Evolutionary conservation across 2,888 invertebrate species (phyloP), one percentile per base, ranked within the genome.

Genomic region (Drosophila phalerata): DNA sequence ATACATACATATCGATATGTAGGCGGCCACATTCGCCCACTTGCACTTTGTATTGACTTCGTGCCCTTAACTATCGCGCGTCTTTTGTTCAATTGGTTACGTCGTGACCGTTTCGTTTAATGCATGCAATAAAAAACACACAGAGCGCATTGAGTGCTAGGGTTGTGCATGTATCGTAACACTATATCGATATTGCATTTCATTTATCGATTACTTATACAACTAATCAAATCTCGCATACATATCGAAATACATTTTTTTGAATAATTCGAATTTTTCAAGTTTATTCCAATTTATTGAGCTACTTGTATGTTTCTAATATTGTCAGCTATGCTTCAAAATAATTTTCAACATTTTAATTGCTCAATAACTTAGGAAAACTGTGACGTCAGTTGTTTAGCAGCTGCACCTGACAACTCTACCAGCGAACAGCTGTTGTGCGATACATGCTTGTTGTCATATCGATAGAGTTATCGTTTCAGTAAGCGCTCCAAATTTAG

Each of bases 1-100:
- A 63, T 61, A 62, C 71, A 67, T 67, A 75, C 75, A 71, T 76
- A 76, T 76, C 72, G 76, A 72, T 76, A 76, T 76, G 76, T 76
- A 76, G 76, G 76, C 76, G 77, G 69, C 71, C 49, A 64, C 65
- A 65, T 52, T 73, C 73, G 77, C 77, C 73, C 73, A 77, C 66
- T 77, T 77, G 77, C 77, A 77, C 73, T 77, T 69, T 69, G 77
- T 69, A 63, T 76, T 69, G 38, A 37, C 53, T 64, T 25, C 49
- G 34, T 52, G 58, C 47, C 68, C 60, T 69, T 57, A 73, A 66
- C 76, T 68, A 72, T 60, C 68, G 64, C 77, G 60, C 67, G 70
- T 75, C 52, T 75, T 61, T 67, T 49, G 42, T 43, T 57, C 60
- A 64, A 37, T 75, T 60, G 57, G 63, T 76, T 76, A 76, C 64